Base-by-base conservation (phyloP, 2,797 vertebrate genomes). In the Chelon labrosus region DNA sequence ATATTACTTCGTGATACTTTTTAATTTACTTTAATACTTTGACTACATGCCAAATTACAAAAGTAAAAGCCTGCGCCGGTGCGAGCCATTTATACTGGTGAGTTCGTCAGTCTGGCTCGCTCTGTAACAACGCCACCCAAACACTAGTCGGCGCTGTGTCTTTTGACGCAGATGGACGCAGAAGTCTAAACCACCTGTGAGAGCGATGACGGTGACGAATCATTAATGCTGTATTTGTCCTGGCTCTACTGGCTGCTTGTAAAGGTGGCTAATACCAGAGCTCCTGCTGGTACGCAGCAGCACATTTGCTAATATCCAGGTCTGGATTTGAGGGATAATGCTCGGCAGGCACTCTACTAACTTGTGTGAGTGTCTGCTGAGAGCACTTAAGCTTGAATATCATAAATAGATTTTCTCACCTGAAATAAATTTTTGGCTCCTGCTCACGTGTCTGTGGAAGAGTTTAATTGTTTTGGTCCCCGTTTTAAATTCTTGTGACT, bases 271-370 rank as follows among this genome's bases (percentile, higher is more conserved):
- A 46, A 13, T 16, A 35, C 44, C 39, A 19, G 13, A 57, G n/a
- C 11, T 39, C 25, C 54, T 42, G 17, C n/a, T 37, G 42, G 22
- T 49, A 31, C 3, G 10, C 9, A 9, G n/a, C 2, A 19, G 25
- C 25, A 0, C 0, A 14, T 51, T 31, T 20, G 54, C 14, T 57
- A 22, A 57, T 0, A 25, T 73, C 51, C 8, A 17, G 9, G 3
- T 56, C 27, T 52, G 27, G 51, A 35, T 77, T 41, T 25, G 14
- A 39, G 22, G 1, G 20, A 58, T 53, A 19, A 53, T 60, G 42
- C 42, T 14, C 42, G 16, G 42, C 13, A 44, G 42, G 42, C 42
- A 7, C 42, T 44, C 7, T 14, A 10, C 25, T 56, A 8, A 25
- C 14, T 61, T 25, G 19, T 55, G 14, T 14, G 10, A 11, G 27